A percentile compares a stretch with the other conserved stretches of the same genome.
Evolutionary conservation across 2,888 invertebrate genomes (phyloP).

Genomic region (Tyria jacobaeae): DNA sequence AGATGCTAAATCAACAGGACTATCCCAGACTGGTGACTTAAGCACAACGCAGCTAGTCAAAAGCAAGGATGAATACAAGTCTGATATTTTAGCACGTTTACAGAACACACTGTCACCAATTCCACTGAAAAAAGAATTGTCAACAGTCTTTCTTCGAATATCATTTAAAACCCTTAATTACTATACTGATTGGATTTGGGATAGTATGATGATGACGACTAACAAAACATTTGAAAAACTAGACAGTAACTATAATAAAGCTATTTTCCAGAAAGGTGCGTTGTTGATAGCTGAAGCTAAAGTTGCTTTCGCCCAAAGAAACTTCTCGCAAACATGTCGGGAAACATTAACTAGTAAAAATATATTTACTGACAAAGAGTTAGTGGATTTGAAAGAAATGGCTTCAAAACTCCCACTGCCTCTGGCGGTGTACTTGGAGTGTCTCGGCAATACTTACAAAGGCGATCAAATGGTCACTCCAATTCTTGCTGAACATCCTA

Average conservation of each 20-base stretch:
- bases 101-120: neutral
- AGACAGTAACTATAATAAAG: neutral
- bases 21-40: neutral
- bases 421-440: neutral
- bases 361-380: neutral
- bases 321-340: neutral
- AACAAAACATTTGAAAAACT: neutral
- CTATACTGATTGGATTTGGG: slow-evolving; percentile 1
- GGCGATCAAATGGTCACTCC: neutral
- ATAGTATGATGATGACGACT: neutral
- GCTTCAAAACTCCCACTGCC: slow-evolving; percentile 6
- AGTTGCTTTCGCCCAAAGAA: neutral
- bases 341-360: neutral
- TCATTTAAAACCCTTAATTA: neutral
- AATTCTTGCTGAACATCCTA: neutral
- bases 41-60: neutral
- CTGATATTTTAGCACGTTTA: neutral
- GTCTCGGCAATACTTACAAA: neutral
- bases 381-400: neutral
- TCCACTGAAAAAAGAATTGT: neutral
- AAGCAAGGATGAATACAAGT: neutral
- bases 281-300: slow-evolving; percentile 1
- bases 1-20: neutral
- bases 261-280: slow-evolving; percentile 3
- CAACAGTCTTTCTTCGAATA: neutral